A percentile compares a stretch with the other conserved stretches of the same genome.
Conservation (phyloP, 2,113 vertebrate species). For the Chloropsis cyanopogon region DNA sequence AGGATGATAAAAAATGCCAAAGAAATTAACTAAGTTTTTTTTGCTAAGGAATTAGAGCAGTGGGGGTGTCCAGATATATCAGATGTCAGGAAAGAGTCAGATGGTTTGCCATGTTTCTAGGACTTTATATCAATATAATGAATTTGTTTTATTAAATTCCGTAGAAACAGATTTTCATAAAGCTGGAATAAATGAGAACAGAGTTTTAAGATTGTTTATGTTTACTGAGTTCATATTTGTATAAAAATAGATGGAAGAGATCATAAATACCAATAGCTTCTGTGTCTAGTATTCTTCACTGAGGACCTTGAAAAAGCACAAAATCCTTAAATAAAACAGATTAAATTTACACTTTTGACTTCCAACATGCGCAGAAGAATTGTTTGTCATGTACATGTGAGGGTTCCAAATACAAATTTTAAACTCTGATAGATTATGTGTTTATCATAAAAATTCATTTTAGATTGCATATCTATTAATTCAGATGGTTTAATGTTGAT, state of each 20-base stretch:
- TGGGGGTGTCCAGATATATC: not conserved
- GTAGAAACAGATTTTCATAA: not conserved
- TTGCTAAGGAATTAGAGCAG: not conserved
- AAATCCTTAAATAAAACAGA: not conserved
- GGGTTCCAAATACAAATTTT: not conserved
- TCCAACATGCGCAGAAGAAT: not conserved
- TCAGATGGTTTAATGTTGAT: conserved; percentile 30
- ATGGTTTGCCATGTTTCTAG: not conserved
- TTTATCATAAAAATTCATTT: conserved; percentile 22
- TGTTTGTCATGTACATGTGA: not conserved
- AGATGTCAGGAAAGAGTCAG: not conserved
- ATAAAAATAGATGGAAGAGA: not conserved
- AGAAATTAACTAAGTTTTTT: not conserved
- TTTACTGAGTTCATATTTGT: not conserved
- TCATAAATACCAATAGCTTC: not conserved
- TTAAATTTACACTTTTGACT: not conserved
- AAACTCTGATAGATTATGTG: not conserved
- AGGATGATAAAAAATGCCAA: not conserved
- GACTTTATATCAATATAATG: not conserved
- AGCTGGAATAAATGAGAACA: not conserved
- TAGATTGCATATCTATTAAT: not conserved
- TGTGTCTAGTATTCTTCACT: not conserved
- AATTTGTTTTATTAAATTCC: not conserved
- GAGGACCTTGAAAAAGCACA: not conserved
- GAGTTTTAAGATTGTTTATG: not conserved